Percentiles rank a stretch among this genome's conserved stretches.
phyloP scores from a whole-genome alignment of 2,888 invertebrate species.

The Troides oblongomaculatus region DNA sequence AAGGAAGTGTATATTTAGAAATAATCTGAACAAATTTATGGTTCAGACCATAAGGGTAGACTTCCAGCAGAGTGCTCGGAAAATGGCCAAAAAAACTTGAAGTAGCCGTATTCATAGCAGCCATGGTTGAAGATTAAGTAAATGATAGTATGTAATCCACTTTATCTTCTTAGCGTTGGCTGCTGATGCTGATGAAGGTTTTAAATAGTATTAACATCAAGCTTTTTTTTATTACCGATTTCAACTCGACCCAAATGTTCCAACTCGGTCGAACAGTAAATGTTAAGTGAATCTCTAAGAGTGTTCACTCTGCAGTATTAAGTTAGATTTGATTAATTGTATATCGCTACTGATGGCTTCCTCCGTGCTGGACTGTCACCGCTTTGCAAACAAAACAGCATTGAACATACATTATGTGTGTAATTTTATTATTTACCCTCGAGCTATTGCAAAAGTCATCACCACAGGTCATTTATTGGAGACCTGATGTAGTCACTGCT shows the following conservation, averaged over 20 bases:
- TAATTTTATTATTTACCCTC: background rate
- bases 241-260: background rate
- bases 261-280: background rate
- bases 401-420: background rate
- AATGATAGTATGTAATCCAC: no score
- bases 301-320: background rate
- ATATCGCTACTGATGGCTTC: slow-evolving; percentile 1
- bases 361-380: background rate
- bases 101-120: no score
- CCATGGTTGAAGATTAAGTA: no score
- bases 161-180: no score
- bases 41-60: no score
- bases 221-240: background rate
- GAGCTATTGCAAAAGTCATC: background rate
- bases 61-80: no score
- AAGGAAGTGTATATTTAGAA: no score
- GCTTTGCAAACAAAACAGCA: background rate
- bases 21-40: no score
- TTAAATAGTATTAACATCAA: no score
- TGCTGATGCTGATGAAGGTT: no score
- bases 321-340: slow-evolving; percentile 1
- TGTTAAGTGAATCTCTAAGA: background rate
- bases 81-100: no score
- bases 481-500: no score
- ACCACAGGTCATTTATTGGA: background rate